Conservation (phyloP, 2,888 invertebrate species). For the Trisateles emortualis region DNA sequence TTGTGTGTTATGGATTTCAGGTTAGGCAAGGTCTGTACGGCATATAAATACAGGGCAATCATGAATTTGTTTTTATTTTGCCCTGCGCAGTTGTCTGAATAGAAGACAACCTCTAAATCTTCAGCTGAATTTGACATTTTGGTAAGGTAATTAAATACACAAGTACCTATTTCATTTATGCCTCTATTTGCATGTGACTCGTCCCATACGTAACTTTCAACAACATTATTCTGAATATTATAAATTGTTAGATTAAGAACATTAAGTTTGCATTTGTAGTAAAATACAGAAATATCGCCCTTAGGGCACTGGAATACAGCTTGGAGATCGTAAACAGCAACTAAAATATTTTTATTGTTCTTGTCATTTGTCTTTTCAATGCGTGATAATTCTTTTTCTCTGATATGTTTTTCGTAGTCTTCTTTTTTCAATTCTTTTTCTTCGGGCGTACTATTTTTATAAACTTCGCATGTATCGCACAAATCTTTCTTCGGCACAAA, state of each 20-base stretch:
- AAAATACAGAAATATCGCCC: too few species aligned
- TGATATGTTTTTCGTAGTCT: slow-evolving; percentile 12
- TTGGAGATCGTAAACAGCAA: slow-evolving; percentile 47
- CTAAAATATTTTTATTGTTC: slow-evolving; percentile 8
- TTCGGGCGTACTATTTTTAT: slow-evolving; percentile 28
- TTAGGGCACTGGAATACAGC: too few species aligned
- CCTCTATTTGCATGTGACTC: slow-evolving; percentile 55
- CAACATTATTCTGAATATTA: slow-evolving; percentile 40
- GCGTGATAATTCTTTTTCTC: slow-evolving; percentile 16
- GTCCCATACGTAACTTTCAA: slow-evolving; percentile 57
- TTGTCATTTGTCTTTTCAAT: slow-evolving; percentile 24
- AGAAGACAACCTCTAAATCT: not conserved
- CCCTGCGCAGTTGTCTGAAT: not conserved
- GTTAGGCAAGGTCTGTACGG: not conserved
- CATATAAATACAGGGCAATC: not conserved
- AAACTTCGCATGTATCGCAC: slow-evolving; percentile 32
- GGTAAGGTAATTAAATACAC: slow-evolving; percentile 53
- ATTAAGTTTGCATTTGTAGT: slow-evolving; percentile 54
- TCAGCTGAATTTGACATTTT: slow-evolving; percentile 21
- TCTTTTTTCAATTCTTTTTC: slow-evolving; percentile 17
- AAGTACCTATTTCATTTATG: slow-evolving; percentile 56
- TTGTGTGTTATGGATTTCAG: not conserved
- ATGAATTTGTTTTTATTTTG: too few species aligned
- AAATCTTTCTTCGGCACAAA: too few species aligned
- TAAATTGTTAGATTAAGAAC: slow-evolving; percentile 52